Evolutionary conservation across 1,140 invertebrate species (phyloP), one percentile per base, ranked within the genome.

Genomic region (Papilio polyxenes): DNA sequence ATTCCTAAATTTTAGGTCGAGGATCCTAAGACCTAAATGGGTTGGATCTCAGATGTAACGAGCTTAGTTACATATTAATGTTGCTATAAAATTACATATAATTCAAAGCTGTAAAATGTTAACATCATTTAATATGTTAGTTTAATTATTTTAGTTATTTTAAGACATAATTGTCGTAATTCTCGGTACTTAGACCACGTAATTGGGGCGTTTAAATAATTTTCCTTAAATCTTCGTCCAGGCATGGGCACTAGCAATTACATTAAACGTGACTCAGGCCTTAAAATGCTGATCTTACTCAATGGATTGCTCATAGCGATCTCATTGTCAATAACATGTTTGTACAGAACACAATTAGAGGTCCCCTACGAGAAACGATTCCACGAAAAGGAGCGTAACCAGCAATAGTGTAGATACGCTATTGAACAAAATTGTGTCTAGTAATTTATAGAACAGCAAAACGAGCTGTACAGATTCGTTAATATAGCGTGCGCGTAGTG

Each of bases 321-420:
- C 87, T 88, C 87, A 90, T 91, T 91, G 90, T 91, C 86, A 89
- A 85, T 87, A 87, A 86, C 85, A 83, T 89, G 87, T 92, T 92
- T 92, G 90, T 91, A 87, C 86, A 85, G 82, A 84, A 83, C 83
- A 80, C 90, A 92, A 92, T 92, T 91, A 91, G 85, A 88, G 85
- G 86, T 89, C 86, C 72, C 83, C 53, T 85, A 85, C 74, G 77
- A 85, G 81, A 83, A 87, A 85, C 80, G 83, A 76, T 92, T 90
- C 89, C 86, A 23, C 81, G 91, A 92, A 93, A 87, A 85, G 75
- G 83, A 85, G 86, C 81, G 82, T 84, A 86, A 85, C 82, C 83
- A 87, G 83, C 79, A 85, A 84, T 84, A 85, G 81, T 77, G 85
- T 86, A 86, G 80, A 83, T 44, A 44, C 40, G 40, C 40, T 44